These are phyloP conservation scores for Mustelus asterias DNA, from an alignment of 2,113 vertebrate species.

Conservation along the genomic window DNA sequence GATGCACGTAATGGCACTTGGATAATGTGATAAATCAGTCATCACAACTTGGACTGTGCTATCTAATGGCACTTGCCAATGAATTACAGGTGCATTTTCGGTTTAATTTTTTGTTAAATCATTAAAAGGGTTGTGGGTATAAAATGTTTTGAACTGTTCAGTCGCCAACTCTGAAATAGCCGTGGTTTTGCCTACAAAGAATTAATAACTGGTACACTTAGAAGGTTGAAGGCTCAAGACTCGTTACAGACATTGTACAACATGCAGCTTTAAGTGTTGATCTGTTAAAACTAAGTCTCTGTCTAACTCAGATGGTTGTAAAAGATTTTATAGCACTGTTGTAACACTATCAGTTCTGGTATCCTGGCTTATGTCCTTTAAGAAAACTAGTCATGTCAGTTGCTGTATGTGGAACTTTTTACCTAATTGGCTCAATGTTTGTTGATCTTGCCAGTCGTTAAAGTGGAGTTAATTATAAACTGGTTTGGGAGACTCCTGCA, in stretches of 20 bases:
- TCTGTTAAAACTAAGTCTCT: neutral
- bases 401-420: neutral
- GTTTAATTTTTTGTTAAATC: neutral
- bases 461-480: neutral
- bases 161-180: neutral
- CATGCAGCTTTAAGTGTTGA: neutral
- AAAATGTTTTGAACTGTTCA: neutral
- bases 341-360: neutral
- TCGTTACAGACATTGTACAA: neutral
- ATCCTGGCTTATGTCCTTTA: neutral
- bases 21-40: neutral
- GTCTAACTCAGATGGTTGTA: neutral
- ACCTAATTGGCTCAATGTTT: neutral
- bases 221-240: neutral
- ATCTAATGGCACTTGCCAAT: neutral
- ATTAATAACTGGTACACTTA: neutral
- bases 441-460: neutral
- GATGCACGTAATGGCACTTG: neutral
- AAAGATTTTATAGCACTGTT: neutral
- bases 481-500: neutral
- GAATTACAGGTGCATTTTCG: neutral
- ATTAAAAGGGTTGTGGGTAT: neutral
- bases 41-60: neutral
- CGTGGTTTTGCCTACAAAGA: neutral
- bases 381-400: neutral